A percentile compares a stretch with the other conserved stretches of the same genome.
These are phyloP conservation scores for Caenorhabditis plicata DNA, from an alignment of 2,888 invertebrate species.

Conservation along the genomic window DNA sequence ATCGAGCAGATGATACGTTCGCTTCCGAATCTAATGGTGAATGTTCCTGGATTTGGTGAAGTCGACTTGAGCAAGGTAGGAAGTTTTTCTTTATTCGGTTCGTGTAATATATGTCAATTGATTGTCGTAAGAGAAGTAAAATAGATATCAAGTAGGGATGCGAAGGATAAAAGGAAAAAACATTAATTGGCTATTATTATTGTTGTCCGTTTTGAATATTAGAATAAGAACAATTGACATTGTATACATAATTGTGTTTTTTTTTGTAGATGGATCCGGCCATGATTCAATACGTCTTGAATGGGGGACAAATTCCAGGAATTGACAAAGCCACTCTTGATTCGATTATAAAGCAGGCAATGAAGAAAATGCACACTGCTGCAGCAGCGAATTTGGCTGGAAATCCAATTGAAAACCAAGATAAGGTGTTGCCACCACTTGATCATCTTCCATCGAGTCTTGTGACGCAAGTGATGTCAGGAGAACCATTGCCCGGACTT, in stretches of 20 bases:
- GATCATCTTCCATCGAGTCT: conserved; percentile 46
- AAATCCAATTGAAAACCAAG: conserved; percentile 22
- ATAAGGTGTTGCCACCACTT: conserved; percentile 47
- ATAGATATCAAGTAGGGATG: no score
- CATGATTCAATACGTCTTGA: conserved; percentile 59
- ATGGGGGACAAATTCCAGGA: conserved; percentile 62
- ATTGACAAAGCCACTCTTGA: conserved; percentile 60
- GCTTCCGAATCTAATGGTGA: conserved; percentile 61
- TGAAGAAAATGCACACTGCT: conserved; percentile 54
- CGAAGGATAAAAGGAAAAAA: no score
- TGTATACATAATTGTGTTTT: background rate
- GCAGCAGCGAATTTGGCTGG: conserved; percentile 47
- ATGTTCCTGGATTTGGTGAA: conserved; percentile 61
- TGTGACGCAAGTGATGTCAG: conserved; percentile 42
- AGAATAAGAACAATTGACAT: no score
- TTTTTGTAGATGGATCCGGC: conserved; percentile 48
- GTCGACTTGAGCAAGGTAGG: conserved; percentile 59
- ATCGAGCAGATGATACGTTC: conserved; percentile 51
- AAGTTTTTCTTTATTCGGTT: no score
- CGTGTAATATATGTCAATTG: background rate
- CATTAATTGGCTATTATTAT: no score
- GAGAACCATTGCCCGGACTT: conserved; percentile 51
- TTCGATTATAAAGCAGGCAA: conserved; percentile 51
- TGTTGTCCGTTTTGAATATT: no score
- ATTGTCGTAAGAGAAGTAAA: no score